A percentile compares a stretch with the other conserved stretches of the same genome.
These are phyloP conservation scores for Setophaga kirtlandii DNA, from an alignment of 2,113 vertebrate species.

Conservation along the genomic window DNA sequence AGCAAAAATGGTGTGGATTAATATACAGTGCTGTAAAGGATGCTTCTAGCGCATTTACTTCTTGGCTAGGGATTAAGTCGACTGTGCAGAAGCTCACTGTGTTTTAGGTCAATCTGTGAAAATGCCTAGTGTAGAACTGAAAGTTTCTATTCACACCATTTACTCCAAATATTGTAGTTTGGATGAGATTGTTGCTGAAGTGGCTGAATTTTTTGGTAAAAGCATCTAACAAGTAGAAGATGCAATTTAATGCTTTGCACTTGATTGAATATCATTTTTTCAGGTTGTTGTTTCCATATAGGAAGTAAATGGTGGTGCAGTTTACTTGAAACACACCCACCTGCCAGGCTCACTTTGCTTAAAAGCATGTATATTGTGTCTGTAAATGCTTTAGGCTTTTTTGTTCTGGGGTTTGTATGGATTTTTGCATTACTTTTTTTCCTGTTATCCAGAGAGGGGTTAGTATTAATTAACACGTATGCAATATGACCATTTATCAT, in stretches of 20 bases:
- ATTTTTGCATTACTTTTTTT: background rate
- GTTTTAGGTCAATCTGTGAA: slow-evolving; percentile 46
- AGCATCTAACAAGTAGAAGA: slow-evolving; percentile 30
- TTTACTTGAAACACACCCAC: slow-evolving; percentile 24
- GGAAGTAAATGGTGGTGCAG: background rate
- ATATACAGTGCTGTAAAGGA: background rate
- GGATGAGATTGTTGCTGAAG: slow-evolving; percentile 51
- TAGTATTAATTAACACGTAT: slow-evolving; percentile 22
- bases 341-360: slow-evolving; percentile 7
- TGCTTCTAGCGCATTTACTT: background rate
- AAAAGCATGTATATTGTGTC: slow-evolving; percentile 8
- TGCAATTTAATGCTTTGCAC: slow-evolving; percentile 54
- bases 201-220: slow-evolving; percentile 56
- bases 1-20: background rate
- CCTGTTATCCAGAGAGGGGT: background rate
- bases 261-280: slow-evolving; percentile 52
- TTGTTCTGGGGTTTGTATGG: background rate
- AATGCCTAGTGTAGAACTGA: slow-evolving; percentile 19
- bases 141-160: slow-evolving; percentile 65
- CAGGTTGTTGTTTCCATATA: background rate
- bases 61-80: background rate
- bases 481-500: background rate
- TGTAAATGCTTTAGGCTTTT: background rate
- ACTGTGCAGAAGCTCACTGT: slow-evolving; percentile 24
- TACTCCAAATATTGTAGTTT: slow-evolving; percentile 50